Evolutionary conservation across 2,797 vertebrate species (phyloP).

Genomic region (Alfaro cultratus): DNA sequence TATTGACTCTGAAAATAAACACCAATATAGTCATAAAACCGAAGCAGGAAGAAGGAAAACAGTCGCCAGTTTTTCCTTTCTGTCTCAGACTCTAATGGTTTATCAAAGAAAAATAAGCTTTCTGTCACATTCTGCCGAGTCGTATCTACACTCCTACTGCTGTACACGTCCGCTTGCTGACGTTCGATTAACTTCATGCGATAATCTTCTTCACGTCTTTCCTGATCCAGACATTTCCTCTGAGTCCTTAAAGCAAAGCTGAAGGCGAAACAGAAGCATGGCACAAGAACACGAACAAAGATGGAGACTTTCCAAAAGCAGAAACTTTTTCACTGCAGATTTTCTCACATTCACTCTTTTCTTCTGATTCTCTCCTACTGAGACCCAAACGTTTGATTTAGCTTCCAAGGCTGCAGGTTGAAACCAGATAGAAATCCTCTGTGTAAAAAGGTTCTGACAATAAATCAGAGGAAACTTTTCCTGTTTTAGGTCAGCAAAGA

Average conservation of each 20-base stretch:
- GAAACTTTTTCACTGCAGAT: constrained; percentile 34
- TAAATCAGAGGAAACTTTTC: not conserved
- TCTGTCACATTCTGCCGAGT: constrained; percentile 66
- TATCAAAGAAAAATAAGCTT: constrained; percentile 32
- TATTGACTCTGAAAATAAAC: constrained; percentile 83
- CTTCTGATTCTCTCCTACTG: constrained; percentile 19
- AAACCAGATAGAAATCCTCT: not conserved
- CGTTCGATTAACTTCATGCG: constrained; percentile 41
- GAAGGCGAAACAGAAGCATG: constrained; percentile 51
- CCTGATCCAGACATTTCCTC: not conserved
- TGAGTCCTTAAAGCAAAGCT: constrained; percentile 54
- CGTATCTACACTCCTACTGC: constrained; percentile 66
- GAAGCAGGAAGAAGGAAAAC: constrained; percentile 77
- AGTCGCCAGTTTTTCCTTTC: constrained; percentile 30
- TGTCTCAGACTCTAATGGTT: constrained; percentile 53
- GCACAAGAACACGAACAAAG: constrained; percentile 60
- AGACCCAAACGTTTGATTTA: constrained; percentile 29
- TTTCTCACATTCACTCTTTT: constrained; percentile 16
- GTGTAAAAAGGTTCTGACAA: not conserved
- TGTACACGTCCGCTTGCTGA: constrained; percentile 48
- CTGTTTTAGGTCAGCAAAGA: not conserved
- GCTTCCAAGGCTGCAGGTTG: constrained; percentile 16
- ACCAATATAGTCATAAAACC: constrained; percentile 80
- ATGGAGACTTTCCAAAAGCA: constrained; percentile 54
- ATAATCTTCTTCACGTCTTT: constrained; percentile 28